Base-by-base conservation (phyloP, 2,113 vertebrate species). In the Oophaga pumilio region DNA sequence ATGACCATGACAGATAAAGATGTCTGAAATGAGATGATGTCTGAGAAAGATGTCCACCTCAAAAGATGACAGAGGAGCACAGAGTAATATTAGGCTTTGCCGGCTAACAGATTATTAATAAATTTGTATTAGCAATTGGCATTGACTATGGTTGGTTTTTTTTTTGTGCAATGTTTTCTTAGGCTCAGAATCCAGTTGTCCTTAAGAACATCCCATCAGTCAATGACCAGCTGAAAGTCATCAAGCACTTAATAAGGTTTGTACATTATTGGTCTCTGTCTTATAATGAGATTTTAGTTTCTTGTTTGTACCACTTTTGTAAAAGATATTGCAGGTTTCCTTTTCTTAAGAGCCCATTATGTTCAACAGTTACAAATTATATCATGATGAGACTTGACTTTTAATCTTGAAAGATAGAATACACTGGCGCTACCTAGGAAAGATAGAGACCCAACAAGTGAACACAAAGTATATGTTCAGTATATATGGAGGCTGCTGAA, bases 241-340 rank as follows among this genome's bases (percentile, higher is more conserved):
- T 99, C 87, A 99, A 99, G 90, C 98, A 99, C 89, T 95, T 99
- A 81, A 93, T 99, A 79, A 97, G 96, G 98, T 98, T 93, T 92
- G 97, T 94, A 89, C 77, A 13, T 49, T 24, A 24, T 82, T 73
- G 43, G 2, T 26, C 12, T 68, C 13, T 26, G 33, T 2, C 33
- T 26, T 68, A 68, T 26, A 68, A 12, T 2, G 10, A 14, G 7
- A 26, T 24, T 68, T 9, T 68, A n/a, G 22, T 68, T 1, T 4
- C 64, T 68, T 26, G n/a, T 43, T 0, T 43, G 33, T 43, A 43
- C 33, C 33, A 43, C 33, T 43, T 43, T 43, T 43, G 33, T 43
- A 43, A 43, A 43, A 43, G 1, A 43, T 43, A 43, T 43, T 1
- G 33, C 33, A 43, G 33, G 5, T 43, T 43, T 43, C 33, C 33